Base-by-base conservation (phyloP, 30 jellyfish, hydroid and myxozoan genomes). In the Nemopilema nomurai region DNA sequence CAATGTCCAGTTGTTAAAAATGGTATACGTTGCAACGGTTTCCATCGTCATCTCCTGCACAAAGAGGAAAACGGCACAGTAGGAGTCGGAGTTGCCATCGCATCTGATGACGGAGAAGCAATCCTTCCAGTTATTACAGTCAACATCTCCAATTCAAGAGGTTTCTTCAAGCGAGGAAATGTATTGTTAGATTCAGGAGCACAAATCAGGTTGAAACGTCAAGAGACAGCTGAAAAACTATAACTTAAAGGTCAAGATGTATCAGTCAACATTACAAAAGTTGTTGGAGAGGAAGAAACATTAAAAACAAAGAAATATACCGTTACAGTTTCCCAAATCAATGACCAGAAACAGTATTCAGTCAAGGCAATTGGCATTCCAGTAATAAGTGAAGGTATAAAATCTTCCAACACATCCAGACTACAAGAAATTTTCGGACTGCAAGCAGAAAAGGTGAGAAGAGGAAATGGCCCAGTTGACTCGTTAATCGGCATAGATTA, bases 211-310 rank as follows among this genome's bases (percentile, higher is more conserved):
- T 65, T 88, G 89, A 88, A 79, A 1, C 71, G 89, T 31, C 80
- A 80, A 70, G 91, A 72, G 25, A 72, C 81, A 26, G 91, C 96
- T 30, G 86, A 71, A 71, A 63, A 26, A 28, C 50, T n/a, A n/a
- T 88, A 33, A 32, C 89, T 88, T 18, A 71, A 66, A 4, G 96
- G 96, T 16, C 85, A 71, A 79, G 74, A 57, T 69, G 86, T 69
- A 17, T 41, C 79, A 20, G 73, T 88, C 72, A 73, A 83, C 18
- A 76, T 88, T 1, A 49, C 89, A 31, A 80, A 79, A 72, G 89
- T 88, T 67, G 91, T n/a, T 79, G 96, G 91, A 64, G 89, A 71
- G 65, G 86, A 79, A 79, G 91, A 88, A 73, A 66, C 81, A 88
- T 26, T 79, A 77, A 64, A 71, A 69, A 78, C 96, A n/a, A 66